A percentile compares a stretch with the other conserved stretches of the same genome.
Evolutionary conservation across 2,113 vertebrate genomes (phyloP).

Genomic region (Toxostoma redivivum): DNA sequence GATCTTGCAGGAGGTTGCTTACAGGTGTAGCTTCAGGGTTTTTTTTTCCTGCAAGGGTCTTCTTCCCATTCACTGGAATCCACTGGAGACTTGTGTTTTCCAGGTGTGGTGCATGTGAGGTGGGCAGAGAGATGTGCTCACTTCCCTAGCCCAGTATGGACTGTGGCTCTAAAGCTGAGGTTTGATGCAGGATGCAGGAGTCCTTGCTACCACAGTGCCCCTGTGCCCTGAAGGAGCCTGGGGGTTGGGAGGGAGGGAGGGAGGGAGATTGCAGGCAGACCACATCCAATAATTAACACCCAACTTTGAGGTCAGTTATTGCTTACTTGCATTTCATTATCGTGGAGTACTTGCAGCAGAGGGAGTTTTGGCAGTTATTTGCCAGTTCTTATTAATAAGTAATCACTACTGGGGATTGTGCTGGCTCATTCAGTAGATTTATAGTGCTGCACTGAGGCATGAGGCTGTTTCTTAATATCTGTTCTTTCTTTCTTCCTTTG

Average conservation of each 20-base stretch:
- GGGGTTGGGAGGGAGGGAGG: neutral
- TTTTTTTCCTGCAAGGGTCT: neutral
- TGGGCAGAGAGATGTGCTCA: accelerated
- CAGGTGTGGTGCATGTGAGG: neutral
- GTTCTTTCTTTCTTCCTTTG: slow-evolving; percentile 10
- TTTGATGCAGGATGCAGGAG: neutral
- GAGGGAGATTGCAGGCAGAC: neutral
- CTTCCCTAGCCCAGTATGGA: accelerated
- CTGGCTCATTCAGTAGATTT: slow-evolving; percentile 65
- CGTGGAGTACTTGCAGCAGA: slow-evolving; percentile 23
- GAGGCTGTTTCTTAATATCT: slow-evolving; percentile 56
- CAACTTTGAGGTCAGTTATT: slow-evolving; percentile 57
- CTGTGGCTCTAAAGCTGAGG: neutral
- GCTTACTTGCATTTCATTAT: slow-evolving; percentile 68
- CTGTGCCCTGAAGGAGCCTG: neutral
- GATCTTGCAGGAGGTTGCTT: neutral
- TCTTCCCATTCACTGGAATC: neutral
- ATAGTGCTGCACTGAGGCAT: slow-evolving; percentile 62
- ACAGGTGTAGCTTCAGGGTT: neutral
- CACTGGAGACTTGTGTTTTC: neutral
- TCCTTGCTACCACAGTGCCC: neutral
- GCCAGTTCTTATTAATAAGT: slow-evolving; percentile 67
- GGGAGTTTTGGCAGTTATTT: slow-evolving; percentile 61
- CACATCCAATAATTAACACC: slow-evolving; percentile 53
- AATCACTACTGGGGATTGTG: slow-evolving; percentile 61